phyloP scores from a whole-genome alignment of 2,797 vertebrate species.

The Rhynchonycteris naso region DNA sequence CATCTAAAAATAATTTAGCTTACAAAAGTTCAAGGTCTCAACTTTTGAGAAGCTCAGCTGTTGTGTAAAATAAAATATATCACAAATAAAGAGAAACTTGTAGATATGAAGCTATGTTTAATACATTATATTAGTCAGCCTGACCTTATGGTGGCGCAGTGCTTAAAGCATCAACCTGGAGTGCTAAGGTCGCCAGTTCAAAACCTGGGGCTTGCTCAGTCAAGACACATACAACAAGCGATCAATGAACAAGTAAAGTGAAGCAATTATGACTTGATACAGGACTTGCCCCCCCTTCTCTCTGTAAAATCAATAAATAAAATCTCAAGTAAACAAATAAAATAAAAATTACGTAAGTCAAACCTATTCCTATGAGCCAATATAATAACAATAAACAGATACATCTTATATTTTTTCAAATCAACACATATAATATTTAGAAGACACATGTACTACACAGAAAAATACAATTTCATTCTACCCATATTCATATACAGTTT shows the following conservation, averaged over 20 bases:
- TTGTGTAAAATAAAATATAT: constrained; percentile 9
- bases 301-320: too few relatives aligned
- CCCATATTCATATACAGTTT: not conserved
- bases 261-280: too few relatives aligned
- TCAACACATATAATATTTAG: not conserved
- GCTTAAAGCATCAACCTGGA: too few relatives aligned
- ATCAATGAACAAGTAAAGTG: too few relatives aligned
- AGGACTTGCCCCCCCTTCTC: too few relatives aligned
- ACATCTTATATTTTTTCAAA: not conserved
- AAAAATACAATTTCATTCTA: not conserved
- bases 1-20: constrained; percentile 61
- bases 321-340: too few relatives aligned
- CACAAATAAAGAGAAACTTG: constrained; percentile 19
- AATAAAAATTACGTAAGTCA: not conserved
- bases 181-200: too few relatives aligned
- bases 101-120: constrained; percentile 2
- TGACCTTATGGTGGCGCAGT: too few relatives aligned
- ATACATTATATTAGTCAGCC: not conserved
- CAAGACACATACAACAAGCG: too few relatives aligned
- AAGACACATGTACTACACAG: not conserved
- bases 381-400: not conserved
- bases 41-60: constrained; percentile 2
- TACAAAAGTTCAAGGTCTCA: constrained; percentile 50
- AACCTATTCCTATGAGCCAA: constrained; percentile 19
- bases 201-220: too few relatives aligned